phyloP scores from a whole-genome alignment of 2,113 vertebrate species.

The Pollimyrus isidori region DNA sequence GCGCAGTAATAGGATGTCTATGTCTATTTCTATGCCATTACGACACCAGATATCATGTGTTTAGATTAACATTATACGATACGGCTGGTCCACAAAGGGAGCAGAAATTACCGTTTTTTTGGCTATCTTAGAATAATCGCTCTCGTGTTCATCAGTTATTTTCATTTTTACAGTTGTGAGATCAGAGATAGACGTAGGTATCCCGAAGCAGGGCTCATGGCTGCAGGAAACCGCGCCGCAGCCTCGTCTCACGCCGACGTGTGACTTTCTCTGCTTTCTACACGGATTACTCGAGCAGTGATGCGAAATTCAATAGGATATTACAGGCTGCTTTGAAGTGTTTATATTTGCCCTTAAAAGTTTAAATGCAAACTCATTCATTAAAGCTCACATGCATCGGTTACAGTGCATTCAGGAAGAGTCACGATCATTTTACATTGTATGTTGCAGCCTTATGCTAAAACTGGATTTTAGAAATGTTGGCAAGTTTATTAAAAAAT shows the following conservation, averaged over 20 bases:
- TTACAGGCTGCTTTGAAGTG: slow-evolving; percentile 30
- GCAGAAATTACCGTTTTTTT: not conserved
- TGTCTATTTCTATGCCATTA: not conserved
- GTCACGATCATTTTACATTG: not conserved
- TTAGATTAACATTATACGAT: not conserved
- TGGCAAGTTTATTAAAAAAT: not conserved
- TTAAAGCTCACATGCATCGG: not conserved
- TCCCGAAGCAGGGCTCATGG: not conserved
- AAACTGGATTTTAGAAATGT: not conserved
- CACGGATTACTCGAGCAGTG: slow-evolving; percentile 37
- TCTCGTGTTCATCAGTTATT: not conserved
- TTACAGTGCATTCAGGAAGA: not conserved
- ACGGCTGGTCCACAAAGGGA: not conserved
- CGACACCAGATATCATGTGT: slow-evolving; percentile 1
- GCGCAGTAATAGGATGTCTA: not conserved
- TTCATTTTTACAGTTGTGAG: not conserved
- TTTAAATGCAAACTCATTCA: not conserved
- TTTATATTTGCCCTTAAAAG: slow-evolving; percentile 27
- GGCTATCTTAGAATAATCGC: not conserved
- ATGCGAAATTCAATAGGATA: slow-evolving; percentile 32
- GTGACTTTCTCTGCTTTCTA: slow-evolving; percentile 33
- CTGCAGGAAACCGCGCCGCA: slow-evolving; percentile 2
- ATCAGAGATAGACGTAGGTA: no score
- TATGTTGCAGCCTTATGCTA: not conserved
- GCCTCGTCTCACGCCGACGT: slow-evolving; percentile 18